Evolutionary conservation across 2,888 invertebrate genomes (phyloP).

Genomic region (Heliconius charithonia): DNA sequence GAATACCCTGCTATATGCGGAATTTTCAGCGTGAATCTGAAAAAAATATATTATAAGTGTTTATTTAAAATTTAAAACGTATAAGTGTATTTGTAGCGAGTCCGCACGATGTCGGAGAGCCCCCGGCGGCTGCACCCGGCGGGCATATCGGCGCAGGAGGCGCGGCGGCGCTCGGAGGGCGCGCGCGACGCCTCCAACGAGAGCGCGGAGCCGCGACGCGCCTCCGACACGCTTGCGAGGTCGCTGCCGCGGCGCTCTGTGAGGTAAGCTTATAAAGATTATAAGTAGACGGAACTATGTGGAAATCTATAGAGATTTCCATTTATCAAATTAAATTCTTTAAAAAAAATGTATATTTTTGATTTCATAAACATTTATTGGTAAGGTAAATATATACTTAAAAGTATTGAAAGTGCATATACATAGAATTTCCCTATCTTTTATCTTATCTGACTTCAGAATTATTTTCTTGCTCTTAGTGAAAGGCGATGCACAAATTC

Average conservation of each 20-base stretch:
- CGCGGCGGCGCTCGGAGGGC: constrained; percentile 70
- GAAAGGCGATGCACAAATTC: constrained; percentile 76
- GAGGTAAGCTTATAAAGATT: constrained; percentile 54
- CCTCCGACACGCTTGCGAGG: constrained; percentile 66
- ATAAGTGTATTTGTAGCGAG: constrained; percentile 57
- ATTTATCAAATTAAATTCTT: too few relatives aligned
- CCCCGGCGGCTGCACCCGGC: constrained; percentile 71
- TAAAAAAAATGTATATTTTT: not conserved
- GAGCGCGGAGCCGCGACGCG: constrained; percentile 64
- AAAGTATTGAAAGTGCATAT: too few relatives aligned
- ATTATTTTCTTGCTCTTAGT: constrained; percentile 50
- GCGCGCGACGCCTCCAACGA: constrained; percentile 57
- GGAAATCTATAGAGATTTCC: not conserved
- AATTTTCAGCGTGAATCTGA: too few relatives aligned
- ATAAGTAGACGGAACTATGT: not conserved
- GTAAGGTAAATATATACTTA: too few relatives aligned
- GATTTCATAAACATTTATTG: not conserved
- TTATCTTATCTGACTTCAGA: not conserved
- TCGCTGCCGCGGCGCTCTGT: constrained; percentile 69
- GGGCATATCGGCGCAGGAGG: constrained; percentile 57
- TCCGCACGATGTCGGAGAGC: constrained; percentile 73
- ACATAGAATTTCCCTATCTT: too few relatives aligned
- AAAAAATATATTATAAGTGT: too few relatives aligned
- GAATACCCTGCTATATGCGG: too few relatives aligned
- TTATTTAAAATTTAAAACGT: not conserved